Evolutionary conservation across 2,888 invertebrate genomes (phyloP), one percentile per base, ranked within the genome.

Genomic region (Amblyjoppa proteus): DNA sequence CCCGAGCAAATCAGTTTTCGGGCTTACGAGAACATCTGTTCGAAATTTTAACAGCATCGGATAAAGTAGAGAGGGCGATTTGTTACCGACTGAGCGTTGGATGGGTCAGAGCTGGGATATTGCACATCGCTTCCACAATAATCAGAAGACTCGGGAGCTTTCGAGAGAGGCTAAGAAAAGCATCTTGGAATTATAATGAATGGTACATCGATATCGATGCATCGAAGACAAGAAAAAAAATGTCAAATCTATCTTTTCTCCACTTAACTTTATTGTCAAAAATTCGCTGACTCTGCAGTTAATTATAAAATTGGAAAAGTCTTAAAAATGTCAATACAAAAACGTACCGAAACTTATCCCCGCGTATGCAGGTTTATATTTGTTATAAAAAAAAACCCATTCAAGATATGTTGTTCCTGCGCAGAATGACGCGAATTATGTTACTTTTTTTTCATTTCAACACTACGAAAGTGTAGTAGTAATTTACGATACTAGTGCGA

Each of bases 201-300:
- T 13, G n/a, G 6, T 20, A 20, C 20, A 20, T 20, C 20, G 20
- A 20, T 11, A 28, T 58, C 28, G 11, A 31, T 2, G 3, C n/a
- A n/a, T 3, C 7, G 3, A n/a, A 16, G 6, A 13, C 28, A n/a
- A 5, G 49, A 31, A 56, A 34, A 51, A 28, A 11, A 76, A 13
- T 25, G 53, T 53, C 38, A 41, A 58, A 58, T 64, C 16, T 16
- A 51, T 38, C 5, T 69, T 69, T 34, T 68, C 71, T 64, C 51
- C 64, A 80, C 73, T 80, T 64, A 82, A 79, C 68, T 83, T 83
- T 85, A 85, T 85, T 85, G 85, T 82, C 82, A 83, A 85, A 78
- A 80, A 76, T 80, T 76, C 76, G 41, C 76, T 83, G 80, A 85
- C 76, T 53, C n/a, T 11, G 56, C 82, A 77, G 76, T 49, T 38